Evolutionary conservation across 2,113 vertebrate genomes (phyloP), one percentile per base, ranked within the genome.

Genomic region (Petromus typicus): DNA sequence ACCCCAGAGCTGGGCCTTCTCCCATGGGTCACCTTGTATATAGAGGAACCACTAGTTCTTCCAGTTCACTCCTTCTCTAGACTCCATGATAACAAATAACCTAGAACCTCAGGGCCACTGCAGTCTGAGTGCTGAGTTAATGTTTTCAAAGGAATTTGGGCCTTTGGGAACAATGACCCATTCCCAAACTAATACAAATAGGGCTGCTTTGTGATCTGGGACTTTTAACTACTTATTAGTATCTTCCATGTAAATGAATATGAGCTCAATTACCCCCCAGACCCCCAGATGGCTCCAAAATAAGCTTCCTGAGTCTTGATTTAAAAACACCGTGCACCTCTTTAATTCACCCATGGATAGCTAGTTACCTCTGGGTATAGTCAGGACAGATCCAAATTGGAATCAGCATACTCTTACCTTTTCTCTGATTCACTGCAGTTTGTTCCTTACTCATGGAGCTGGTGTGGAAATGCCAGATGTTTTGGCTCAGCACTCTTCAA

Each of bases 101-200:
- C 73, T 66, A 69, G n/a, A 54, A 69, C 54, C 63, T 23, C 25
- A 61, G 76, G 76, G 27, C 54, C 82, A 27, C 7, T 82, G 48
- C 18, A 32, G 10, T 91, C 88, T 80, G 22, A 91, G 37, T 87
- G 30, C 51, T 61, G 27, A 89, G 40, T 86, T 75, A 30, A 5
- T 95, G 43, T 93, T 90, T 81, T 54, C 90, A 88, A 56, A 80
- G 61, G 25, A 67, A 78, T 66, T 82, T 59, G 86, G 73, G 32
- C 73, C 80, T 96, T 66, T 86, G 75, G 40, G 82, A 64, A 95
- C 79, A 88, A 86, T 37, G 54, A 78, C 67, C 51, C 59, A 27
- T 78, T 64, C 63, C 90, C 67, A 95, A 27, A 45, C 37, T 84
- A 34, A n/a, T 88, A 22, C 64, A 48, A 78, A 64, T 94, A 40